A percentile compares a stretch with the other conserved stretches of the same genome.
Conservation (phyloP, 2,888 invertebrate genomes). For the Oscheius myriophilus region DNA sequence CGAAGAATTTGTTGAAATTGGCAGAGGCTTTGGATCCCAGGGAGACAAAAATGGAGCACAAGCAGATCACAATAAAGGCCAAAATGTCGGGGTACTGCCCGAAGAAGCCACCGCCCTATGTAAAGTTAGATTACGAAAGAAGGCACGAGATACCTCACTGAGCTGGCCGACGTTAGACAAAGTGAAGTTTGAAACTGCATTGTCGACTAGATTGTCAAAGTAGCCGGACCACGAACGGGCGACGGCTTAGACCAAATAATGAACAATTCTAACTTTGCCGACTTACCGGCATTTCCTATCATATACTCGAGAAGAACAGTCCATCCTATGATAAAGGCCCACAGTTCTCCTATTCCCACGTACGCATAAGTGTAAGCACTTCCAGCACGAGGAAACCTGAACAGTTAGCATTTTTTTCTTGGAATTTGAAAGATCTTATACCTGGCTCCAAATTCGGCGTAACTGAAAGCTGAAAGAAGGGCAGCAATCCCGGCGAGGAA, state of each 20-base stretch:
- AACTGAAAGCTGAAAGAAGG: conserved; percentile 82
- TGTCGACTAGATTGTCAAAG: conserved; percentile 70
- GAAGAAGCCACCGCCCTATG: conserved; percentile 44
- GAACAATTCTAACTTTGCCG: not conserved
- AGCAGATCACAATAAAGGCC: conserved; percentile 38
- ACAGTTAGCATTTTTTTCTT: not conserved
- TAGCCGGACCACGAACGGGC: conserved; percentile 73
- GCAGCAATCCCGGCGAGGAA: conserved; percentile 86
- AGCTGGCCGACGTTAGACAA: conserved; percentile 18
- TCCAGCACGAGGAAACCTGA: conserved; percentile 83
- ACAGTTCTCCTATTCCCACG: conserved; percentile 92
- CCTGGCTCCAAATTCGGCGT: conserved; percentile 73
- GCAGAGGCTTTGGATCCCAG: conserved; percentile 71
- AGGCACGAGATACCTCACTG: conserved; percentile 22
- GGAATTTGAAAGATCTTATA: conserved; percentile 28
- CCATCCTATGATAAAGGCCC: conserved; percentile 82
- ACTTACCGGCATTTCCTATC: conserved; percentile 75
- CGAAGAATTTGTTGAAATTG: conserved; percentile 71
- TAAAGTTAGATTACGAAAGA: too few species aligned
- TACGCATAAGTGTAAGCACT: conserved; percentile 84
- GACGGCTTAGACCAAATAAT: conserved; percentile 67
- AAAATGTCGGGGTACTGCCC: conserved; percentile 43
- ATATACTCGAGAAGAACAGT: conserved; percentile 78
- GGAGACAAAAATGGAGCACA: conserved; percentile 58
- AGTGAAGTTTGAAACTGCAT: conserved; percentile 61